phyloP scores from a whole-genome alignment of 2,113 vertebrate species.

The Epinephelus cyanopodus region DNA sequence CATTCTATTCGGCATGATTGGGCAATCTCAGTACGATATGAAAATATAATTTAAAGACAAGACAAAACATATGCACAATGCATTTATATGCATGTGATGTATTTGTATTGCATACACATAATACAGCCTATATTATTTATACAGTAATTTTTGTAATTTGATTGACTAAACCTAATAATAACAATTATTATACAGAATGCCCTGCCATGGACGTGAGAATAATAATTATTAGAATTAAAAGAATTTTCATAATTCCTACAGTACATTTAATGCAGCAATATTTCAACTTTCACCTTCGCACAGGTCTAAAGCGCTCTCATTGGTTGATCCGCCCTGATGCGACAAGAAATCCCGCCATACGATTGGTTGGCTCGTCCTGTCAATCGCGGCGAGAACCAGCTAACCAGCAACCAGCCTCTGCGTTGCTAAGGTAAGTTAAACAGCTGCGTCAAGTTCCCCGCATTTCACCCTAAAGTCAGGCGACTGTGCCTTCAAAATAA shows the following conservation, averaged over 20 bases:
- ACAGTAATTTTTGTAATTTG: neutral
- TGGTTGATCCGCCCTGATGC: slow-evolving; percentile 65
- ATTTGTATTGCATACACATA: no score
- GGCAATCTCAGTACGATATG: neutral
- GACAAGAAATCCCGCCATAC: slow-evolving; percentile 19
- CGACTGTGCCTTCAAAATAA: slow-evolving; percentile 24
- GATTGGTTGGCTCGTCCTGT: slow-evolving; percentile 69
- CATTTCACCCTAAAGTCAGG: neutral
- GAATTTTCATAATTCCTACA: slow-evolving; percentile 8
- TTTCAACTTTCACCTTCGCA: slow-evolving; percentile 59
- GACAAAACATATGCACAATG: neutral
- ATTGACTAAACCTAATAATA: neutral
- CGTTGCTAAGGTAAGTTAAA: slow-evolving; percentile 84
- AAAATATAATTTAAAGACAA: neutral
- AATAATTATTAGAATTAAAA: neutral
- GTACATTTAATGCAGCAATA: slow-evolving; percentile 38
- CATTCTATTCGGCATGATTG: neutral
- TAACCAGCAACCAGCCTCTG: slow-evolving; percentile 61
- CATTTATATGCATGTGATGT: neutral
- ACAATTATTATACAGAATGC: neutral
- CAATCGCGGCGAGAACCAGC: slow-evolving; percentile 55
- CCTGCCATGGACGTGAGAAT: neutral
- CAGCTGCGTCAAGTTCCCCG: slow-evolving; percentile 36
- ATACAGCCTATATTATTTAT: no score
- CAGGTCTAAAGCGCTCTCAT: slow-evolving; percentile 49